Evolutionary conservation across 2,888 invertebrate genomes (phyloP).

Genomic region (Folsomia manolachei): DNA sequence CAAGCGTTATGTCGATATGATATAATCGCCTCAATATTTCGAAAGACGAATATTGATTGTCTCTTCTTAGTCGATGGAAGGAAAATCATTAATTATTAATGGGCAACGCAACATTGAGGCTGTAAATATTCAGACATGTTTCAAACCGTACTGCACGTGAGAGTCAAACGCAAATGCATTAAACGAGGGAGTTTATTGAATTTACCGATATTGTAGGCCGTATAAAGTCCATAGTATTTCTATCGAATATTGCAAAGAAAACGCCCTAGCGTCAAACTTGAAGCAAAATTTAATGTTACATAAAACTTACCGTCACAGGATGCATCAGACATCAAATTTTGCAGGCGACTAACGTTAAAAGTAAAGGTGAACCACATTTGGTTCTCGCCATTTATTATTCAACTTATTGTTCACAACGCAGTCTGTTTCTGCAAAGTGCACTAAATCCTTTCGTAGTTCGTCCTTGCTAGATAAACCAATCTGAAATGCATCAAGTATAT

Average conservation of each 20-base stretch:
- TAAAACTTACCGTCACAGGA: neutral
- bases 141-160: neutral
- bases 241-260: neutral
- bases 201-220: no score
- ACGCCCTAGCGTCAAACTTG: neutral
- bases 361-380: conserved; percentile 2
- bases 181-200: no score
- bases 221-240: neutral
- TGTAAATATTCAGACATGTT: neutral
- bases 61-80: neutral
- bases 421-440: neutral
- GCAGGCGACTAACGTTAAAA: neutral
- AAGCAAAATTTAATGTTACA: neutral
- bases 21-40: no score
- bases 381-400: neutral
- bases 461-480: conserved; percentile 2
- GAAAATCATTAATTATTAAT: neutral
- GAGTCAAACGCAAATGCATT: neutral
- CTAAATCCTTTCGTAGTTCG: neutral
- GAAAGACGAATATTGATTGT: neutral
- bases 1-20: no score
- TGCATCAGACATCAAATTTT: neutral
- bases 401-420: no score
- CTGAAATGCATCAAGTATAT: neutral
- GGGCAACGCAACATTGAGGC: neutral